Evolutionary conservation across 2,113 vertebrate species (phyloP), one percentile per base, ranked within the genome.

Genomic region (Megaleporinus macrocephalus): DNA sequence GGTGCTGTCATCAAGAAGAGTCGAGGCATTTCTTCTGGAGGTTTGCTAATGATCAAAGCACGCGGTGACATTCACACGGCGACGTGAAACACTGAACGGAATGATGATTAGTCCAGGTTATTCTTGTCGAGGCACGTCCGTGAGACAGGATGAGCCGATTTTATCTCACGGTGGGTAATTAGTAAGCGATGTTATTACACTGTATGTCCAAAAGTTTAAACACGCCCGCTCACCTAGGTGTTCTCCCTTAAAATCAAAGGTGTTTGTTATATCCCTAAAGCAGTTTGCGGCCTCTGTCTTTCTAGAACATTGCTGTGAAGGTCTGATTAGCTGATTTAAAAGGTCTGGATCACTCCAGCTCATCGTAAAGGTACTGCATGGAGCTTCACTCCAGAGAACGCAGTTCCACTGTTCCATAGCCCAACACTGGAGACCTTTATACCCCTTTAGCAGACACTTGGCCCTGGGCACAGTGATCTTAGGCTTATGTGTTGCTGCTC

Each of bases 1-100:
- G 65, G 49, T 29, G 69, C 33, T 61, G 33, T 71, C 22, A 47
- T 79, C 33, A 22, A 61, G 44, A 41, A 62, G 53, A 79, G 33
- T 57, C n/a, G 41, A 29, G 36, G 77, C 47, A 24, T 29, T 80
- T 80, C 36, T 72, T 30, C 26, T 30, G 16, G 1, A 72, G 36
- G 68, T 49, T 62, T 72, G 68, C 44, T 79, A 53, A 59, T 62
- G 68, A 79, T 72, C 78, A 72, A 79, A 72, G 55, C 68, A 62
- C 12, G 18, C 47, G 12, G 36, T 63, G 59, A 22, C 27, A 63
- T 51, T 63, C 24, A 13, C 22, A 63, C 53, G 11, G 22, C 24
- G 41, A 20, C 15, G 59, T 73, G 61, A 65, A 65, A 65, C 62
- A 41, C 5, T 24, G 44, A 74, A 72, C 20, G 33, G 24, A 59